phyloP scores from a whole-genome alignment of 1,140 invertebrate genomes.

The Leptinotarsa lineolata region DNA sequence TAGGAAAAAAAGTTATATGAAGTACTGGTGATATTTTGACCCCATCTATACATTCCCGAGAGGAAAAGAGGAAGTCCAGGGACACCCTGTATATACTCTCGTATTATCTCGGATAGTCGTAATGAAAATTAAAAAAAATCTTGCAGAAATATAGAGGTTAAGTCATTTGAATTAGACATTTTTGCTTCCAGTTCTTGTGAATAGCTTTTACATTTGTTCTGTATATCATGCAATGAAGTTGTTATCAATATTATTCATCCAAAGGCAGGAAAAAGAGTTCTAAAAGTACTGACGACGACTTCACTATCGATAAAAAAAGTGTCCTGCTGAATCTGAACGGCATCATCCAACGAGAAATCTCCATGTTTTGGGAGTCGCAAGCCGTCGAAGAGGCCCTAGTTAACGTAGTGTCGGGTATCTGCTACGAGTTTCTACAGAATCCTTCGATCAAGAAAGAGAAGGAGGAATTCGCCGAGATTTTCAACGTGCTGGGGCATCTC shows the following conservation, averaged over 20 bases:
- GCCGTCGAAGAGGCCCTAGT: constrained; percentile 66
- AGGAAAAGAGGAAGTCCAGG: too few species aligned
- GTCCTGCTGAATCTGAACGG: constrained; percentile 40
- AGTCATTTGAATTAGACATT: too few species aligned
- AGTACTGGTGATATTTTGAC: too few species aligned
- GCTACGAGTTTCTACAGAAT: constrained; percentile 70
- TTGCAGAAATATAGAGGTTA: too few species aligned
- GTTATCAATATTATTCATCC: background rate
- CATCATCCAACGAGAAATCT: constrained; percentile 47
- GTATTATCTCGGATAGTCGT: too few species aligned
- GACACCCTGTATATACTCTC: too few species aligned
- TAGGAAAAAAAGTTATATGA: too few species aligned
- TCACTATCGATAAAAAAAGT: constrained; percentile 40
- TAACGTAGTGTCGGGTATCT: constrained; percentile 65
- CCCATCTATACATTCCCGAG: too few species aligned
- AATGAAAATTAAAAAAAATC: too few species aligned
- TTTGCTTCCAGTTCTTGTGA: too few species aligned
- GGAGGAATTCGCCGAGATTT: constrained; percentile 61
- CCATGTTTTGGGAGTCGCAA: constrained; percentile 70
- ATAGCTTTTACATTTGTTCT: too few species aligned
- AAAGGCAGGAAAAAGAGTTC: constrained; percentile 32
- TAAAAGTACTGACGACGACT: constrained; percentile 20
- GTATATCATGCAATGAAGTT: too few species aligned
- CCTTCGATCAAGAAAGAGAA: constrained; percentile 61
- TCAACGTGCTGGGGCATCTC: constrained; percentile 60